phyloP scores from a whole-genome alignment of 2,888 invertebrate species.

The Tromatobia lineatoria region DNA sequence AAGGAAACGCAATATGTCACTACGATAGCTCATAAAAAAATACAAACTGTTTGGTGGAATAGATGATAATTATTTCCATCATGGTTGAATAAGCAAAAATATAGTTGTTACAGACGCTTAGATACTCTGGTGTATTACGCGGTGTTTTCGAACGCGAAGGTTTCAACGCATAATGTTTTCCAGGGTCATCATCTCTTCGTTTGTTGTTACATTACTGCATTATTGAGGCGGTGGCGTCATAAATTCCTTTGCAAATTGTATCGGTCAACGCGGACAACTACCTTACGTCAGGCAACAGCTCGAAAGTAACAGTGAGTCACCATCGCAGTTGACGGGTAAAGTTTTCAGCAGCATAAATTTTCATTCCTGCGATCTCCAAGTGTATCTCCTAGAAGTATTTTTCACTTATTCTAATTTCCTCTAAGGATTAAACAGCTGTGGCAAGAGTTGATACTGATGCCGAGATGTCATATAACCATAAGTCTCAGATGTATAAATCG shows the following conservation, averaged over 20 bases:
- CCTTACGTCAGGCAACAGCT: conserved; percentile 52
- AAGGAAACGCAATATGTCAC: neutral
- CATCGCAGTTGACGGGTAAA: conserved; percentile 1
- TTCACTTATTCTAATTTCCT: conserved; percentile 5
- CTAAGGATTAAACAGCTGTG: neutral
- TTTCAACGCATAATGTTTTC: neutral
- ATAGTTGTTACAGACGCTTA: neutral
- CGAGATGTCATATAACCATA: neutral
- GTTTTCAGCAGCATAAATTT: conserved; percentile 33
- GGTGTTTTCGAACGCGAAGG: neutral
- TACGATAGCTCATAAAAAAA: neutral
- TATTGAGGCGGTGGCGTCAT: conserved; percentile 46
- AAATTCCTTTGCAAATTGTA: conserved; percentile 62
- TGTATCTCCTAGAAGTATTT: conserved; percentile 14
- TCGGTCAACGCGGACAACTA: conserved; percentile 52
- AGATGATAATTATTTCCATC: neutral
- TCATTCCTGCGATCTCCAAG: neutral
- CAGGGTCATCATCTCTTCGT: neutral
- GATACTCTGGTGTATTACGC: neutral
- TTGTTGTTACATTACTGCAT: conserved; percentile 20
- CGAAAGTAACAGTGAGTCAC: conserved; percentile 49
- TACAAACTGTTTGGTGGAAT: neutral
- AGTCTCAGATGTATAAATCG: neutral
- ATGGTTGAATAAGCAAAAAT: neutral
- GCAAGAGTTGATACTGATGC: conserved; percentile 12